Base-by-base conservation (phyloP, 2,888 invertebrate species). In the Melipona beecheii region DNA sequence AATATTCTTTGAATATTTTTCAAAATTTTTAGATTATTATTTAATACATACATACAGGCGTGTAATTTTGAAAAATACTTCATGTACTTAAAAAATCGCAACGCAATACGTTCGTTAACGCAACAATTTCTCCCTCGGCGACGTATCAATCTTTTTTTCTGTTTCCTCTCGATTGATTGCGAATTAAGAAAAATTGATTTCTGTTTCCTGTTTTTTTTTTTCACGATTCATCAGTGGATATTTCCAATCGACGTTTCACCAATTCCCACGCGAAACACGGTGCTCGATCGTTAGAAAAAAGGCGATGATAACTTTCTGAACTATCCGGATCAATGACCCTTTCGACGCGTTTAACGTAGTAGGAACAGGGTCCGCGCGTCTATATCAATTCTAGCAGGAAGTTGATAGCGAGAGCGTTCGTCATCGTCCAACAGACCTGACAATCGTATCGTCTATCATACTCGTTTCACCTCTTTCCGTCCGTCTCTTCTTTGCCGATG, bases 311-410 rank as follows among this genome's bases (percentile, higher is more conserved):
- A 86, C 75, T 76, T 52, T 52, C 70, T 81, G 74, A 89, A 83
- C 81, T 73, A 79, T 65, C 73, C 81, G 76, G 89, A 89, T 89
- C 89, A 88, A 88, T 79, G 89, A 89, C 89, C 89, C 85, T 73
- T 58, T 75, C 62, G 65, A 73, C 77, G 78, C 66, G 78, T 80
- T 75, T 78, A 83, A 81, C 81, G 72, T 82, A 86, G 85, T 84
- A 86, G 85, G 87, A 84, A 81, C 83, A 81, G 78, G 66, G 79
- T 66, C 56, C 62, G 72, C 62, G 78, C 85, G 79, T 83, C 82
- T 84, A 81, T 88, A 89, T 89, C 90, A 85, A 86, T 88, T 88
- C 86, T 86, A 89, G 78, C 89, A 89, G 89, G 89, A 89, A 89
- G 90, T 89, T 89, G 89, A 89, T 89, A 89, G 90, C 79, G 75